These are phyloP conservation scores for Xylota segnis DNA, from an alignment of 2,888 invertebrate species.

Conservation along the genomic window DNA sequence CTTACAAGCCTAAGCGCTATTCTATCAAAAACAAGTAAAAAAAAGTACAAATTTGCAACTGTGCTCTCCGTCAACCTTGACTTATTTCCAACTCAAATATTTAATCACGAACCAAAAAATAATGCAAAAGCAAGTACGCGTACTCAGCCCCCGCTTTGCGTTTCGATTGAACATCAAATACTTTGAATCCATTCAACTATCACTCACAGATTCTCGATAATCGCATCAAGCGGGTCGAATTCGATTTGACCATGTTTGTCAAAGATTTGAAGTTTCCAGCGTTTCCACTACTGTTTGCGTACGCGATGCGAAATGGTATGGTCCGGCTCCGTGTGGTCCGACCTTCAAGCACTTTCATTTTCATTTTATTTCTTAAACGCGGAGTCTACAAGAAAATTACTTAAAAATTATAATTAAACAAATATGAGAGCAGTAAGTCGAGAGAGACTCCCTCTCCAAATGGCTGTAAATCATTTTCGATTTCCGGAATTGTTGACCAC, in stretches of 20 bases:
- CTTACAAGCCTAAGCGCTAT: constrained; percentile 25
- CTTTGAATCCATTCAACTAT: constrained; percentile 41
- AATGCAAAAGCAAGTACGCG: no score
- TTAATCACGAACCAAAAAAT: constrained; percentile 27
- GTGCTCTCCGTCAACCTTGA: constrained; percentile 41
- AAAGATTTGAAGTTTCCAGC: constrained; percentile 17
- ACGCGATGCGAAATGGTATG: constrained; percentile 21
- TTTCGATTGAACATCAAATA: constrained; percentile 47
- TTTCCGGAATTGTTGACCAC: constrained; percentile 43
- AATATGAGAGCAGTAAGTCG: background rate
- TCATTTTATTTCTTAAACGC: constrained; percentile 8
- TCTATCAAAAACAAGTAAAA: no score
- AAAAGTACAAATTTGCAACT: constrained; percentile 27
- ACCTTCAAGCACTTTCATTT: constrained; percentile 59
- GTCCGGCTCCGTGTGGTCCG: background rate
- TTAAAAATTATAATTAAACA: constrained; percentile 22
- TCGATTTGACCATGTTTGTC: constrained; percentile 44
- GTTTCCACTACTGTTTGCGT: background rate
- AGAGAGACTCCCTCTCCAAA: background rate
- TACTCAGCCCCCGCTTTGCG: background rate
- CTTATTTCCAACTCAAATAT: constrained; percentile 53
- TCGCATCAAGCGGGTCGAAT: constrained; percentile 40
- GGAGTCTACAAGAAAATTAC: constrained; percentile 10
- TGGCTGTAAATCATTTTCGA: constrained; percentile 22
- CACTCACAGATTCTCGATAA: constrained; percentile 61